Conservation (phyloP, 2,888 invertebrate genomes). For the Heteromurus nitidus region DNA sequence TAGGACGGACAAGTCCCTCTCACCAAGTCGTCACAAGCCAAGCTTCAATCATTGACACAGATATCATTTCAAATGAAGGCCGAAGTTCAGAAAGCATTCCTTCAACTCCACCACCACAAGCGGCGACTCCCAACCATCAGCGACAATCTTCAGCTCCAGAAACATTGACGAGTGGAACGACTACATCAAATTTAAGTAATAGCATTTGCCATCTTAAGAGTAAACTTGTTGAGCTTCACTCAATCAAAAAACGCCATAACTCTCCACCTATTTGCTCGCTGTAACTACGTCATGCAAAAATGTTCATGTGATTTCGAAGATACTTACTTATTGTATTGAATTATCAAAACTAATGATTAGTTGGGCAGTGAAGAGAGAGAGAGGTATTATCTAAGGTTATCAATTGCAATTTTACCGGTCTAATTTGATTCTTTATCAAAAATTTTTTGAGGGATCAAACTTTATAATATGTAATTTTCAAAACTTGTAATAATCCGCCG, state of each 20-base stretch:
- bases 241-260: conserved; percentile 71
- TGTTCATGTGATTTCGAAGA: conserved; percentile 29
- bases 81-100: conserved; percentile 46
- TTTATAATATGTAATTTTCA: too few relatives aligned
- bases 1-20: conserved; percentile 70
- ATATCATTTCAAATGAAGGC: conserved; percentile 29
- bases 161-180: conserved; percentile 1
- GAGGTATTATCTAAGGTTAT: too few relatives aligned
- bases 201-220: conserved; percentile 71
- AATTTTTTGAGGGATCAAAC: not conserved
- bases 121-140: conserved; percentile 12
- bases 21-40: conserved; percentile 67
- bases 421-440: not conserved
- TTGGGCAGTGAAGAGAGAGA: too few relatives aligned
- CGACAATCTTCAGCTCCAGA: conserved; percentile 53
- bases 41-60: conserved; percentile 69
- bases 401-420: conserved; percentile 1
- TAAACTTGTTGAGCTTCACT: conserved; percentile 72
- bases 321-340: too few relatives aligned
- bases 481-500: too few relatives aligned
- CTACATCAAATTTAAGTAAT: conserved; percentile 62
- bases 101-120: not conserved
- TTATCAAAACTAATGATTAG: too few relatives aligned
- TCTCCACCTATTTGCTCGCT: conserved; percentile 73
- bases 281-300: conserved; percentile 32